Evolutionary conservation across 1,140 invertebrate species (phyloP).

Genomic region (Dendrolimus punctatus): DNA sequence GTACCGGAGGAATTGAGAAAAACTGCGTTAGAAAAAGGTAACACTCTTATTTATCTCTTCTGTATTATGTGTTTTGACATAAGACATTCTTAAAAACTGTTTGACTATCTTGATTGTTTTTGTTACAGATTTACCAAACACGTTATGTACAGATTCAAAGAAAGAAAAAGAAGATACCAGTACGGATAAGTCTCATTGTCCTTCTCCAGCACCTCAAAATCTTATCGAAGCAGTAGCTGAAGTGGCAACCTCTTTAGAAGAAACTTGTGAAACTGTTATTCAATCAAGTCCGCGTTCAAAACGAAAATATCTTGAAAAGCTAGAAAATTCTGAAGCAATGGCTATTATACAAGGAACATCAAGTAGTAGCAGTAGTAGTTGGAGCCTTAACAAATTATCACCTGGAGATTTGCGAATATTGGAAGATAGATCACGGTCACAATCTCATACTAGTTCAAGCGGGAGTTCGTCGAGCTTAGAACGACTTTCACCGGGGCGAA

Average conservation of each 20-base stretch:
- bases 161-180: conserved; percentile 22
- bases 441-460: conserved; percentile 68
- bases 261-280: conserved; percentile 77
- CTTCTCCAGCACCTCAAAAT: conserved; percentile 32
- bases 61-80: conserved; percentile 5
- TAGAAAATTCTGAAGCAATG: conserved; percentile 64
- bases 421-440: conserved; percentile 69
- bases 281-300: conserved; percentile 73
- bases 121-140: conserved; percentile 39
- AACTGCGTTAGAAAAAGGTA: conserved; percentile 64
- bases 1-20: conserved; percentile 62
- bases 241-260: conserved; percentile 78
- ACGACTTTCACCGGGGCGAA: conserved; percentile 62
- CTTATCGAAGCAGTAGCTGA: conserved; percentile 78
- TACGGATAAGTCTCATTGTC: conserved; percentile 25
- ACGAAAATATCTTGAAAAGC: conserved; percentile 62
- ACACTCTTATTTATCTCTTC: conserved; percentile 9
- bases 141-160: conserved; percentile 28
- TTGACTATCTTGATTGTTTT: background rate
- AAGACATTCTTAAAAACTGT: conserved; percentile 4
- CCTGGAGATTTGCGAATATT: conserved; percentile 71
- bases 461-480: conserved; percentile 69
- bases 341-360: conserved; percentile 65
- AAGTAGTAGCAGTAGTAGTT: conserved; percentile 66
- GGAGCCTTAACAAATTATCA: conserved; percentile 69